These are phyloP conservation scores for Thalassophryne amazonica DNA, from an alignment of 2,797 vertebrate species.

Conservation along the genomic window DNA sequence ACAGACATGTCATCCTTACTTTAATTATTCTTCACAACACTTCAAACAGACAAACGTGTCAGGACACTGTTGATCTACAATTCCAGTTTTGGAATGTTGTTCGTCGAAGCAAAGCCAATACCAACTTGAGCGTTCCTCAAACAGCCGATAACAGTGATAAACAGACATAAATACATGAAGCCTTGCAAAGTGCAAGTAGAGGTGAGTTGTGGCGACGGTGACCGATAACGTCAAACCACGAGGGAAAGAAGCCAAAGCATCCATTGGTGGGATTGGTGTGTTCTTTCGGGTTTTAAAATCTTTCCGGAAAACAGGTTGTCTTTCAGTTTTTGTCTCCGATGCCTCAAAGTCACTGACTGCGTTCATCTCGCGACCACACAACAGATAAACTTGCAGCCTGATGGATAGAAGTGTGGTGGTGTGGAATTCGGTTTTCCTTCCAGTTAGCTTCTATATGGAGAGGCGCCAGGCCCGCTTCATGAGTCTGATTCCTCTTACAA, in stretches of 20 bases:
- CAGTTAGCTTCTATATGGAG: constrained; percentile 5
- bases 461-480: constrained; percentile 13
- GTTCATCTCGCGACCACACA: not conserved
- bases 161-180: constrained; percentile 66
- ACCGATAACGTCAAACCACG: constrained; percentile 22
- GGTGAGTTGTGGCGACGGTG: constrained; percentile 22
- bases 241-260: no score
- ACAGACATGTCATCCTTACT: no score
- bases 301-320: no score
- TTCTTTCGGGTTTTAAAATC: no score
- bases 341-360: constrained; percentile 10
- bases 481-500: constrained; percentile 20
- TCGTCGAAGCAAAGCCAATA: constrained; percentile 70
- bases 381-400: constrained; percentile 1
- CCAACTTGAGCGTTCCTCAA: constrained; percentile 47
- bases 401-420: not conserved
- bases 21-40: no score
- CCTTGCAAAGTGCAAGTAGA: constrained; percentile 58
- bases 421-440: constrained; percentile 1
- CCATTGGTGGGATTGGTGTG: no score
- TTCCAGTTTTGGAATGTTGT: constrained; percentile 65
- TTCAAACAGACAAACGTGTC: constrained; percentile 25
- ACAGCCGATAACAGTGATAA: constrained; percentile 63
- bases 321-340: not conserved
- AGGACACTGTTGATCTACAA: constrained; percentile 39